Conservation (phyloP, 2,113 vertebrate genomes). For the Macrotis lagotis region DNA sequence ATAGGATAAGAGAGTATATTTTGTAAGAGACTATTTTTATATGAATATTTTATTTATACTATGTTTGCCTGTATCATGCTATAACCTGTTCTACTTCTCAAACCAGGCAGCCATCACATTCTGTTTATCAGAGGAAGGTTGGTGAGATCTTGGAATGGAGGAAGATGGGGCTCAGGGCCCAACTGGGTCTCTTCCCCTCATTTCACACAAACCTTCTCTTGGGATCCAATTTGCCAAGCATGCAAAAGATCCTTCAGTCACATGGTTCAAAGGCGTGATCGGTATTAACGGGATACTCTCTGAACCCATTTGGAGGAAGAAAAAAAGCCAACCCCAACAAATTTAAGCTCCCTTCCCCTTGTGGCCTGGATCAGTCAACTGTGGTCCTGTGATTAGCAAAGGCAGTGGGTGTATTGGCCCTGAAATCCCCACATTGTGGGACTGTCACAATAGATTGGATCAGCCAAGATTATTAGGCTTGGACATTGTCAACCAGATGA, state of each 20-base stretch:
- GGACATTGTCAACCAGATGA: background rate
- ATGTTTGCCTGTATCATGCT: slow-evolving; percentile 85
- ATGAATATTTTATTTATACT: slow-evolving; percentile 97
- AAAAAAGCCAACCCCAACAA: slow-evolving; percentile 1
- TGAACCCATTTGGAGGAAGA: slow-evolving; percentile 81
- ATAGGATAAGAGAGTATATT: slow-evolving; percentile 94
- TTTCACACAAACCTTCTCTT: slow-evolving; percentile 62
- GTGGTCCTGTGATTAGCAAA: slow-evolving; percentile 75
- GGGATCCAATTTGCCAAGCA: slow-evolving; percentile 79
- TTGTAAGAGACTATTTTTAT: slow-evolving; percentile 99
- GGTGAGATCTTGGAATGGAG: slow-evolving; percentile 56
- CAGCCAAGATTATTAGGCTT: background rate
- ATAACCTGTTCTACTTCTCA: slow-evolving; percentile 82
- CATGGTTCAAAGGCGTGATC: slow-evolving; percentile 75
- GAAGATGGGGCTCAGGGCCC: background rate
- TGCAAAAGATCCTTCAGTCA: slow-evolving; percentile 82
- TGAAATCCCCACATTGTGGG: slow-evolving; percentile 77
- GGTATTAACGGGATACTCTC: slow-evolving; percentile 77
- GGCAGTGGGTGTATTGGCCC: slow-evolving; percentile 78
- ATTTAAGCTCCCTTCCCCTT: slow-evolving; percentile 73
- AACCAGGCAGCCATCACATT: slow-evolving; percentile 79
- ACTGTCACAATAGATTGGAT: slow-evolving; percentile 64
- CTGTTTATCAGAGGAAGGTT: slow-evolving; percentile 77
- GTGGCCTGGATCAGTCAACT: slow-evolving; percentile 76
- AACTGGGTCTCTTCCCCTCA: background rate